A percentile compares a stretch with the other conserved stretches of the same genome.
phyloP scores from a whole-genome alignment of 2,888 invertebrate genomes.

The Lasius platythorax region DNA sequence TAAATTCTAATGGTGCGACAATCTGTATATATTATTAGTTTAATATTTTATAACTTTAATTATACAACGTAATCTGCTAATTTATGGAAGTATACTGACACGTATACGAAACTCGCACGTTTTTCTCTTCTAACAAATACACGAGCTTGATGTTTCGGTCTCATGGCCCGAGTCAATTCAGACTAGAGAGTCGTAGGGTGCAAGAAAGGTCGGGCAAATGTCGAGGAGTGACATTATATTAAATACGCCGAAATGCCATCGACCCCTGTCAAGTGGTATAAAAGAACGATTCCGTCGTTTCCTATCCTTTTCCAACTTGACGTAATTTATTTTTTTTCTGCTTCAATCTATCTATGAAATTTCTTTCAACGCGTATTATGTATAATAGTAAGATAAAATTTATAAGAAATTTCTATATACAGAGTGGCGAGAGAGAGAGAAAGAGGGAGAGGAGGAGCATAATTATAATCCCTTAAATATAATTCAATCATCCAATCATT shows the following conservation, averaged over 20 bases:
- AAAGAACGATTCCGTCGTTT: slow-evolving; percentile 26
- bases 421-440: neutral
- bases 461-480: slow-evolving; percentile 23
- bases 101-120: neutral
- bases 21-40: neutral
- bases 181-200: slow-evolving; percentile 55
- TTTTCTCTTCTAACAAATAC: neutral
- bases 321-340: neutral
- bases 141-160: slow-evolving; percentile 18
- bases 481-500: slow-evolving; percentile 41
- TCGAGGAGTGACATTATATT: slow-evolving; percentile 80
- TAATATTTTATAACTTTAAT: neutral
- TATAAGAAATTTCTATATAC: neutral
- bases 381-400: neutral
- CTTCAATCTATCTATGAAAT: neutral
- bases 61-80: neutral
- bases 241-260: slow-evolving; percentile 78
- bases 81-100: neutral
- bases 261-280: slow-evolving; percentile 36
- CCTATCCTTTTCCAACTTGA: neutral
- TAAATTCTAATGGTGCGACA: neutral
- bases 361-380: neutral
- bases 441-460: neutral
- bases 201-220: slow-evolving; percentile 83
- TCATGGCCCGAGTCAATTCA: slow-evolving; percentile 37